Conservation (phyloP, 2,888 invertebrate genomes). For the Ganaspis brasiliensis region DNA sequence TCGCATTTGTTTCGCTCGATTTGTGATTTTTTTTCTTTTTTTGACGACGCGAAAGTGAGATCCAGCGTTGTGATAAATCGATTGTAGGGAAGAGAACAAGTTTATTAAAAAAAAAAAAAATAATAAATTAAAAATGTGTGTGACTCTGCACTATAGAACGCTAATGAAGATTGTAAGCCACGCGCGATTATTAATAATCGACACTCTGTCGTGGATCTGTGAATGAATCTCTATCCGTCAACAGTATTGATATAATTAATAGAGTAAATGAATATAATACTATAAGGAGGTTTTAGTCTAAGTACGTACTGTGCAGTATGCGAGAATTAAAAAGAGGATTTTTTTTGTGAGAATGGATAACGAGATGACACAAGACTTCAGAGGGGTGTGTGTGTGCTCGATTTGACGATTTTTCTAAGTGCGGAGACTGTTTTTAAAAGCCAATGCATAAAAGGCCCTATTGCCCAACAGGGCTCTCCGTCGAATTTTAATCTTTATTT, state of each 20-base stretch:
- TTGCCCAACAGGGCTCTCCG: conserved; percentile 46
- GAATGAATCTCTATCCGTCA: conserved; percentile 81
- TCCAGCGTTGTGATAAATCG: conserved; percentile 66
- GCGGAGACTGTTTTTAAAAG: conserved; percentile 67
- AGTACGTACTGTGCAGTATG: conserved; percentile 77
- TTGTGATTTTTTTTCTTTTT: no score
- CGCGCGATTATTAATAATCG: conserved; percentile 74
- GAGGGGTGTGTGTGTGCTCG: conserved; percentile 33
- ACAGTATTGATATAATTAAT: conserved; percentile 81
- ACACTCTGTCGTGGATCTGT: conserved; percentile 77
- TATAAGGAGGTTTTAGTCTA: conserved; percentile 77
- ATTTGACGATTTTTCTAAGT: conserved; percentile 56
- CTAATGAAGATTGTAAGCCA: conserved; percentile 65
- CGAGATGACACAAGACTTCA: conserved; percentile 55
- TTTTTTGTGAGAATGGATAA: conserved; percentile 55
- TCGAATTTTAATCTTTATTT: conserved; percentile 37
- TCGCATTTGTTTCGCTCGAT: conserved; percentile 18
- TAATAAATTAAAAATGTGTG: no score
- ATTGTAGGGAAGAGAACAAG: conserved; percentile 48
- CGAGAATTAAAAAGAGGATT: conserved; percentile 53
- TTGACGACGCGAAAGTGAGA: conserved; percentile 34
- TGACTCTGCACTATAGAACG: conserved; percentile 53
- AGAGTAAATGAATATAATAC: conserved; percentile 80
- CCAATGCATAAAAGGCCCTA: conserved; percentile 64
- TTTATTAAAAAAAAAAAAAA: conserved; percentile 54